These are phyloP conservation scores for Drosophila burlai DNA, from an alignment of 1,140 invertebrate genomes.

Conservation along the genomic window DNA sequence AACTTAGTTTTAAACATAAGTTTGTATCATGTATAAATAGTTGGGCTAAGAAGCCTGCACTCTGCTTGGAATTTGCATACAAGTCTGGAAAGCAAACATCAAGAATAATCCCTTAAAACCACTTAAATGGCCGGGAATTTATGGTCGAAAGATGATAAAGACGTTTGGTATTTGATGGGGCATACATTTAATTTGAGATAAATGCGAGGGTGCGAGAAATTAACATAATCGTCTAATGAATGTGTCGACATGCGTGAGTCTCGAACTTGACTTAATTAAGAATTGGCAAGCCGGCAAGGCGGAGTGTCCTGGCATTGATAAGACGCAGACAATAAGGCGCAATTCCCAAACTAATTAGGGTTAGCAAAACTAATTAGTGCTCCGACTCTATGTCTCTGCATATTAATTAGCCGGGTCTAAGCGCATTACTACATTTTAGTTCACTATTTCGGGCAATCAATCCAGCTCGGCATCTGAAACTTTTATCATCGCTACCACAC, in stretches of 20 bases:
- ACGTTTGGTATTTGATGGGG: conserved; percentile 2
- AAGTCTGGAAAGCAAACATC: background rate
- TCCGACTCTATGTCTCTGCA: conserved; percentile 15
- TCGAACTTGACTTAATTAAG: conserved; percentile 10
- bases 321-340: conserved; percentile 10
- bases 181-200: conserved; percentile 53
- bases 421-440: conserved; percentile 24
- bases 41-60: background rate
- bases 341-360: conserved; percentile 57
- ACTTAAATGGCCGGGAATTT: conserved; percentile 15
- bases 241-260: conserved; percentile 22
- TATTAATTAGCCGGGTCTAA: conserved; percentile 43
- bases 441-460: conserved; percentile 53
- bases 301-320: conserved; percentile 19
- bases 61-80: background rate
- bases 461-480: conserved; percentile 54
- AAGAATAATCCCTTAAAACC: conserved; percentile 3
- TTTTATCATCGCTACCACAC: conserved; percentile 52
- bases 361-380: conserved; percentile 58
- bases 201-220: conserved; percentile 18
- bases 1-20: background rate
- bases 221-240: conserved; percentile 71
- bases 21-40: background rate
- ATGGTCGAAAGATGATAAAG: conserved; percentile 5
- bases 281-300: background rate